Percentiles rank a stretch among this genome's conserved stretches.
These are phyloP conservation scores for Columba janthina DNA, from an alignment of 2,113 vertebrate genomes.

Conservation along the genomic window DNA sequence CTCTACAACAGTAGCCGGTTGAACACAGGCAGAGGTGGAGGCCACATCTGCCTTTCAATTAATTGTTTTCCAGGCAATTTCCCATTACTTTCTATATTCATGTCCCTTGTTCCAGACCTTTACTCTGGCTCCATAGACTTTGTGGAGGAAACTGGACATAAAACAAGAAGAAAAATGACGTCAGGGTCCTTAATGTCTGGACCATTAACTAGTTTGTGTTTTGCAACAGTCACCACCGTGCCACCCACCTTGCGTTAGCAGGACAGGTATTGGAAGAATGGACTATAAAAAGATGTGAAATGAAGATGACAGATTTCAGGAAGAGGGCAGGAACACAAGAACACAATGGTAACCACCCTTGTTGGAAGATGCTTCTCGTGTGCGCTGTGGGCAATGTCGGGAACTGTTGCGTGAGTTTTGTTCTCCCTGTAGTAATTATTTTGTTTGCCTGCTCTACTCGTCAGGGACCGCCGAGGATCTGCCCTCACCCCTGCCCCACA, in stretches of 20 bases:
- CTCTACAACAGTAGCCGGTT: rapidly evolving
- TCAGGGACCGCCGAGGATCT: rapidly evolving
- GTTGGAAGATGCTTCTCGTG: background rate
- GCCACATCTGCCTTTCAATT: rapidly evolving
- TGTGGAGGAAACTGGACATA: background rate
- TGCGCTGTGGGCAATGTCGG: rapidly evolving
- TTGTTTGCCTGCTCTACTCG: background rate
- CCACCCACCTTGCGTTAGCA: rapidly evolving
- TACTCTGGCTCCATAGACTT: background rate
- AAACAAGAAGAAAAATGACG: background rate
- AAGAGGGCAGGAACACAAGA: background rate
- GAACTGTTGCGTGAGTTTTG: background rate
- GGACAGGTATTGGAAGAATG: background rate
- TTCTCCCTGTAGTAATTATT: background rate
- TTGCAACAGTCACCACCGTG: background rate
- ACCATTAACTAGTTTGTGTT: rapidly evolving
- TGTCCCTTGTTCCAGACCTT: rapidly evolving
- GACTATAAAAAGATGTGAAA: background rate
- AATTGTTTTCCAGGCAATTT: background rate
- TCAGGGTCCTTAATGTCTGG: background rate
- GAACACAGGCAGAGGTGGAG: rapidly evolving
- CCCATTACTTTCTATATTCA: background rate
- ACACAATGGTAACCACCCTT: background rate
- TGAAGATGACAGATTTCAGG: background rate
- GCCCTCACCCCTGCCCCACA: background rate